These are phyloP conservation scores for Betta splendens DNA, from an alignment of 2,797 vertebrate genomes.

Conservation along the genomic window DNA sequence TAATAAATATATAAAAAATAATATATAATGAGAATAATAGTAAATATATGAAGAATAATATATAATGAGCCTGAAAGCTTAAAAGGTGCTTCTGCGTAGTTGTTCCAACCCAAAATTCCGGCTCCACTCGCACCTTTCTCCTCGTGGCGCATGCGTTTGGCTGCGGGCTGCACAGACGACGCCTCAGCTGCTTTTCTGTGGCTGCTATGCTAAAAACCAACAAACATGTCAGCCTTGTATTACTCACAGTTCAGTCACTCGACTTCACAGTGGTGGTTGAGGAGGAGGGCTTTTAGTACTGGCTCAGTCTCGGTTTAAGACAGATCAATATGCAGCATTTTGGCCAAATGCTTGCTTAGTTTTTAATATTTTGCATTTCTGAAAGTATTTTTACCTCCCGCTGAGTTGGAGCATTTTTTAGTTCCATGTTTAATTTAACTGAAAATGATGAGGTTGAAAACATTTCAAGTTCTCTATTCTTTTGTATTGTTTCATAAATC, in stretches of 20 bases:
- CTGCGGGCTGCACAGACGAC: conserved; percentile 9
- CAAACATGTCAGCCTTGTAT: conserved; percentile 2
- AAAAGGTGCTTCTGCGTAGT: no score
- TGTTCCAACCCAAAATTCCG: background rate
- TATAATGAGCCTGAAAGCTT: no score
- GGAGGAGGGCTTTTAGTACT: background rate
- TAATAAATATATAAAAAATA: no score
- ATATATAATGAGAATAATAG: no score
- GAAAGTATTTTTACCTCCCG: background rate
- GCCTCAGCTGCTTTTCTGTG: conserved; percentile 19
- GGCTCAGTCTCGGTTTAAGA: no score
- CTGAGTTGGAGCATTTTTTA: background rate
- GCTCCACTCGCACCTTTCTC: no score
- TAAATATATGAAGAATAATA: no score
- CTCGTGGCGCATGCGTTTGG: conserved; percentile 16
- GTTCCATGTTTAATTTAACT: background rate
- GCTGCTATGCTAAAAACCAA: conserved; percentile 15
- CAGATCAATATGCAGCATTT: background rate
- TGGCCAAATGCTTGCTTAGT: background rate
- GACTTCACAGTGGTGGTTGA: background rate
- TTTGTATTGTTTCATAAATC: no score
- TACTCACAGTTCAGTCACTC: no score
- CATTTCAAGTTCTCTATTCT: background rate
- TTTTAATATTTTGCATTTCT: background rate
- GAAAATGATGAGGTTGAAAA: background rate